Base-by-base conservation (phyloP, 2,113 vertebrate species). In the Fregetta grallaria region DNA sequence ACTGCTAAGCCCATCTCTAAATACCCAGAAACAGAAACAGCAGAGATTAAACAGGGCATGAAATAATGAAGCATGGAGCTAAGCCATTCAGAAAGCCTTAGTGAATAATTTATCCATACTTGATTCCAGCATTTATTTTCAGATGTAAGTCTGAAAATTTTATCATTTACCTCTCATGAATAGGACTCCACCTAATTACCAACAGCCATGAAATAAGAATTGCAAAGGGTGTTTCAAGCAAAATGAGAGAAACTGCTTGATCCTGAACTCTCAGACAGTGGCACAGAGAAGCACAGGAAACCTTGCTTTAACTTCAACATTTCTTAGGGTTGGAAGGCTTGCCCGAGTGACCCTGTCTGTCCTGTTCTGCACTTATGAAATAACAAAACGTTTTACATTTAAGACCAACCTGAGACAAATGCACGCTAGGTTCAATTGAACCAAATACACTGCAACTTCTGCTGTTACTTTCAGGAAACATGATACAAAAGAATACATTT, bases 11-110 rank as follows among this genome's bases (percentile, higher is more conserved):
- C 42, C 55, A 81, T 70, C 63, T 86, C 71, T 67, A 90, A 92
- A 76, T 55, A 90, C 52, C 42, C 27, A 63, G 62, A 76, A 65
- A 74, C 49, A 89, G 61, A 88, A 87, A 94, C 34, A 86, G 74
- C n/a, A 86, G 26, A 94, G 65, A 95, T 95, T 93, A 92, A 93
- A 87, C 72, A 77, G 61, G 62, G 52, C 66, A 71, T 29, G 34
- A 92, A 96, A 88, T n/a, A 96, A 86, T 5, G 32, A 86, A 94
- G 79, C 59, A 63, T 2, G 15, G 75, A 88, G 79, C 55, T 84
- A 83, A 65, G 63, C 49, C 56, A 61, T 42, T 90, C 67, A 80
- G 79, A 88, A 88, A 88, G 79, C 59, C 47, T 62, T 62, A 62
- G 22, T 77, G 67, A 88, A 83, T 86, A 79, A 82, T 86, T 90